Conservation (phyloP, 2,113 vertebrate genomes). For the Todiramphus chloris region DNA sequence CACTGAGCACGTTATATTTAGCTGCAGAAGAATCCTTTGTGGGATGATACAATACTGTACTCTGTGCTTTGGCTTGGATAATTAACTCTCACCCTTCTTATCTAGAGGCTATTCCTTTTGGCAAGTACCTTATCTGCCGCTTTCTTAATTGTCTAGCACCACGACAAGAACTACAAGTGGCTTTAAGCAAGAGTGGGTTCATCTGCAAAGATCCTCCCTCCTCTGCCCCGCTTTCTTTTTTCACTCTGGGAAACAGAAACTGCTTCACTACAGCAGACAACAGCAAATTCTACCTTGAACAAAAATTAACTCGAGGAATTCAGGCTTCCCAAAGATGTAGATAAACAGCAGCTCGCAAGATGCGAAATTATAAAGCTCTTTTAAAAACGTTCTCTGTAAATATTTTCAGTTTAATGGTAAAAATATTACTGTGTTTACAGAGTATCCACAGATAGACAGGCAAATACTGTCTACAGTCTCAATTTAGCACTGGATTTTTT, state of each 20-base stretch:
- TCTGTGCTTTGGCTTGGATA: background rate
- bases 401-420: background rate
- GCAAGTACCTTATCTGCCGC: background rate
- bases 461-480: background rate
- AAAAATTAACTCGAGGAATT: background rate
- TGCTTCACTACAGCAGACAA: background rate
- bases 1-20: background rate
- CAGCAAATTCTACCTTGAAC: background rate
- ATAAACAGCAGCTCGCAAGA: background rate
- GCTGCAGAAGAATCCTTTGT: background rate
- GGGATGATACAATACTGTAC: background rate
- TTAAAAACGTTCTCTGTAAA: background rate
- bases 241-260: background rate
- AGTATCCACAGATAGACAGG: background rate
- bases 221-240: background rate
- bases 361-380: background rate
- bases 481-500: background rate
- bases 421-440: background rate
- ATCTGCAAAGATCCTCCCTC: background rate
- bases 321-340: background rate
- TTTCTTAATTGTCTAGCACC: background rate
- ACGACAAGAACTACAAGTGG: background rate
- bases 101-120: background rate
- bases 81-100: background rate
- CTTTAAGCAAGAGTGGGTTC: background rate